Evolutionary conservation across 2,797 vertebrate species (phyloP), one percentile per base, ranked within the genome.

Genomic region (Enteromius paludinosus): DNA sequence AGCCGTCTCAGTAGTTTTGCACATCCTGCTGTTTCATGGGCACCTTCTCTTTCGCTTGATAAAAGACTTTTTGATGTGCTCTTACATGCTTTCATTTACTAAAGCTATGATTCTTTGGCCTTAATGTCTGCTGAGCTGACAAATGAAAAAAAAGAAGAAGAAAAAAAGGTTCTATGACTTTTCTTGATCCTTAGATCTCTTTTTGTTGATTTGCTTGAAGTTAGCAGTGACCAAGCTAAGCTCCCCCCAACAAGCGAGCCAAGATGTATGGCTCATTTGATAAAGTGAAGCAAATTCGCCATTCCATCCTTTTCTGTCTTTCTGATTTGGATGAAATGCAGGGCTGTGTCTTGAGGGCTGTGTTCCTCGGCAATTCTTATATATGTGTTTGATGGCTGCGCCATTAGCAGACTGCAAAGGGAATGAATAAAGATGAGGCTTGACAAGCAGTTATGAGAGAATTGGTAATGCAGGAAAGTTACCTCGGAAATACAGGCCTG

Each of bases 361-460:
- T 18, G 23, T 7, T 54, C 54, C 45, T 78, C 49, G 18, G 61
- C 33, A 68, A 56, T 75, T 78, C 65, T 81, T 73, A 69, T 38
- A 59, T 81, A 70, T 71, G 56, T 38, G 62, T 76, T 83, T 30
- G 74, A 81, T 85, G 84, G 43, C 45, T 66, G 64, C 59, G 15
- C 81, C 81, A 83, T 81, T 81, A 77, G 49, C 33, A 59, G 56
- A 49, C 38, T 82, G 75, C 11, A 64, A 75, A 33, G 20, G 70
- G 59, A 56, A 61, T 76, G 61, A 76, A 84, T 68, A 66, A 75
- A 81, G 66, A 82, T 73, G 74, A 47, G 35, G 68, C 49, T 45
- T 82, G 82, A 85, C 82, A 72, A 78, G 70, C 56, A 82, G 64
- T 87, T 84, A 84, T 86, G 64, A 87, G 70, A 68, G 38, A 85